phyloP scores from a whole-genome alignment of 2,797 vertebrate species.

The Serranus cabrilla region DNA sequence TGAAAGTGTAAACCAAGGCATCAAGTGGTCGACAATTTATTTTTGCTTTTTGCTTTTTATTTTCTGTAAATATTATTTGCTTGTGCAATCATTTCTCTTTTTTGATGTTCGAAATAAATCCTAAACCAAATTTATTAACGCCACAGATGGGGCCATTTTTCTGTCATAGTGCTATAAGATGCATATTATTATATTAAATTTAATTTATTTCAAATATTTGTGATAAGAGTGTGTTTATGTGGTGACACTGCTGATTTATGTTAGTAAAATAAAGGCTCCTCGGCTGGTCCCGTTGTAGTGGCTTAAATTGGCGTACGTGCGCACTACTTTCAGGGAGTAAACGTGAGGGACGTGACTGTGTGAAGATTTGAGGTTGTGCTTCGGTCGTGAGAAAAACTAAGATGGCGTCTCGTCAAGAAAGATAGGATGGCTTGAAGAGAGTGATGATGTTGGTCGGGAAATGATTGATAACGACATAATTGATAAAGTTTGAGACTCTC shows the following conservation, averaged over 20 bases:
- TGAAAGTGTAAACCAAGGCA: too few species aligned
- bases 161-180: too few species aligned
- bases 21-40: too few species aligned
- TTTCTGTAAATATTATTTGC: too few species aligned
- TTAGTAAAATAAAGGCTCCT: too few species aligned
- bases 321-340: conserved; percentile 76
- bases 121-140: too few species aligned
- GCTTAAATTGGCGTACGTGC: conserved; percentile 58
- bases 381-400: conserved; percentile 88
- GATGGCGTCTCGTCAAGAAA: conserved; percentile 89
- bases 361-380: conserved; percentile 81
- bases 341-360: conserved; percentile 63
- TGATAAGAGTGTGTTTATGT: rapidly evolving
- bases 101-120: too few species aligned
- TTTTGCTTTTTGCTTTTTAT: too few species aligned
- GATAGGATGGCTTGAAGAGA: conserved; percentile 84
- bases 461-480: conserved; percentile 71
- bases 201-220: rapidly evolving
- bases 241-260: rapidly evolving
- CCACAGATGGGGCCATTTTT: too few species aligned
- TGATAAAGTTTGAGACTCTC: conserved; percentile 56
- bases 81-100: too few species aligned
- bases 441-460: conserved; percentile 73
- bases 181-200: neutral
- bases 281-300: neutral